These are phyloP conservation scores for Drosophila pruinosa DNA, from an alignment of 1,140 invertebrate species.

Conservation along the genomic window DNA sequence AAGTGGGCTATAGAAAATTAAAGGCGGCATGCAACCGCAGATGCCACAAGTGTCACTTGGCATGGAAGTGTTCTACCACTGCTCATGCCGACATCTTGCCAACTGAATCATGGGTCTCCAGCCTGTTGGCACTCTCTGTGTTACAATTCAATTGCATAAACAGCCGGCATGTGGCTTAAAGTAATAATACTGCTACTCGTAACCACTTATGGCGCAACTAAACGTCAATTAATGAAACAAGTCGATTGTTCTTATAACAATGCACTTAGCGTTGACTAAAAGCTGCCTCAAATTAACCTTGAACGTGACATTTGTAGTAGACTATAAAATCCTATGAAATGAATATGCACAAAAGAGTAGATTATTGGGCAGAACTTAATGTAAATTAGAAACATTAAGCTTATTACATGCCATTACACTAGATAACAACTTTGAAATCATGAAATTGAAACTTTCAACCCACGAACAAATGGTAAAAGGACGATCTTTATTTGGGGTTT, in stretches of 20 bases:
- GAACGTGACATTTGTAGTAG: constrained; percentile 5
- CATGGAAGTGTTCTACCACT: neutral
- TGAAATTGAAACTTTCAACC: too few species aligned
- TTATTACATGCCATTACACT: neutral
- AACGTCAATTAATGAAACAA: constrained; percentile 27
- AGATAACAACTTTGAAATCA: neutral
- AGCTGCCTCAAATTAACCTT: constrained; percentile 2
- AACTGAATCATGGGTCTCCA: neutral
- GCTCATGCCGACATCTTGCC: neutral
- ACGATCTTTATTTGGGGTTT: too few species aligned
- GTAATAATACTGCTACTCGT: neutral
- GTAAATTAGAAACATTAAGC: neutral
- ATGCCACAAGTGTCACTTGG: constrained; percentile 12
- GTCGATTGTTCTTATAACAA: constrained; percentile 1
- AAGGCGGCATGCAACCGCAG: neutral
- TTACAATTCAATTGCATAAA: constrained; percentile 5
- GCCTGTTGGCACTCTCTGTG: neutral
- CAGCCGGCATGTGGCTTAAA: constrained; percentile 3
- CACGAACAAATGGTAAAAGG: too few species aligned
- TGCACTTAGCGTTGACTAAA: neutral
- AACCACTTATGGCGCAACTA: constrained; percentile 36
- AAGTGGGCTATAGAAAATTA: constrained; percentile 16
- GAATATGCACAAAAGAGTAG: neutral
- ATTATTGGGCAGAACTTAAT: neutral
- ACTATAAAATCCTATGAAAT: constrained; percentile 7